Base-by-base conservation (phyloP, 2,888 invertebrate genomes). In the Colostygia pectinataria region DNA sequence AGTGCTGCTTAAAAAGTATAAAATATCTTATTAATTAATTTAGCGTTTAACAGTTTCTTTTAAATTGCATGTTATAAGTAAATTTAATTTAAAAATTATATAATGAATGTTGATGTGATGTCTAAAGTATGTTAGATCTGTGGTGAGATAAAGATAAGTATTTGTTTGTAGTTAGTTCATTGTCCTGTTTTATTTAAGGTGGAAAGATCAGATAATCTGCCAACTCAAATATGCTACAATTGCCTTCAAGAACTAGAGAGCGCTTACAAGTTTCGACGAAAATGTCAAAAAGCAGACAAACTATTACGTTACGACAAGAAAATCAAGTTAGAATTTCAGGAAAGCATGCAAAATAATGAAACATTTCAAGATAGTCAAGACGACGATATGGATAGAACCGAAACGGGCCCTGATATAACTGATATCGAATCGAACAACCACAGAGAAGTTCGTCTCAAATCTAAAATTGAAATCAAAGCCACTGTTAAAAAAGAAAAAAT, bases 211-310 rank as follows among this genome's bases (percentile, higher is more conserved):
- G 90, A 91, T 50, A 73, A 69, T 32, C 62, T 90, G 27, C 87
- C 91, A 0, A 58, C 80, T 46, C 80, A 77, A 41, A 82, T 91
- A 48, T 91, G 91, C 50, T 61, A 74, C 27, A 73, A 63, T 27
- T 91, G 91, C 57, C 67, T 83, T 0, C 71, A 71, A 55, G 83
- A 87, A 49, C 61, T 91, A 40, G 83, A 89, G 52, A 80, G 73
- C 39, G 90, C 90, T 2, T 90, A 80, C 63, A 89, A 83, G 63
- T 91, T 91, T 54, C 71, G 90, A 56, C 73, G 76, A 47, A 86
- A 83, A 79, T 91, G 90, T 68, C 88, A 85, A 61, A 76, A 81
- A 10, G 63, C 77, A 1, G 88, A 90, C 48, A 78, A 79, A 62
- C 71, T 75, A 18, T 68, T 77, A 5, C 72, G 83, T 27, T n/a